Evolutionary conservation across 2,113 vertebrate genomes (phyloP).

Genomic region (Smithornis capensis): DNA sequence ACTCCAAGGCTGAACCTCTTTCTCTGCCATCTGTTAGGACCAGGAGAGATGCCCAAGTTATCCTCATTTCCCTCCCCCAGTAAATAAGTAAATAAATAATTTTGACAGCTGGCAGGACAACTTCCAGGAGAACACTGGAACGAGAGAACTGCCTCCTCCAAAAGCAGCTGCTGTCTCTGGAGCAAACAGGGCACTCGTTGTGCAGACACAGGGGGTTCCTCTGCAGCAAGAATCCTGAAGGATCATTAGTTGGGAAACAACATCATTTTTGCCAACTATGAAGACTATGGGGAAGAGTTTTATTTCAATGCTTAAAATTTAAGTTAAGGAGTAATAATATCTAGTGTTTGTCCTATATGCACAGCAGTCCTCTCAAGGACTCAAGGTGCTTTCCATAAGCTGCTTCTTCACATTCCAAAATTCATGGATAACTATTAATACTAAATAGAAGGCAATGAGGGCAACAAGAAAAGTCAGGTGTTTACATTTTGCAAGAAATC

Average conservation of each 20-base stretch:
- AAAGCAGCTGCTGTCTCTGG: neutral
- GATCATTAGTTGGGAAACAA: neutral
- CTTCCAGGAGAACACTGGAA: neutral
- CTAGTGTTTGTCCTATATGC: neutral
- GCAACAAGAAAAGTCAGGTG: neutral
- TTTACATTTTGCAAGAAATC: neutral
- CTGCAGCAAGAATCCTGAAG: neutral
- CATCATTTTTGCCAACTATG: neutral
- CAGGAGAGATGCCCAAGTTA: neutral
- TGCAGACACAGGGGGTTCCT: neutral
- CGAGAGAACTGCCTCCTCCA: neutral
- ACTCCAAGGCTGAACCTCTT: neutral
- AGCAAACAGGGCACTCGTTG: neutral
- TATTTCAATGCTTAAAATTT: neutral
- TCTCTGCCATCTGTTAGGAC: neutral
- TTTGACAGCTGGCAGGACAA: neutral
- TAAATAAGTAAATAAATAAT: neutral
- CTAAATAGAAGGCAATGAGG: neutral
- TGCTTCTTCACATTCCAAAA: neutral
- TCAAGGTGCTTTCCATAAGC: neutral
- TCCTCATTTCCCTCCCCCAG: neutral
- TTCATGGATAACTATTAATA: neutral
- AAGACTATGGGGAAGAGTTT: neutral
- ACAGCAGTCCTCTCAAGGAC: neutral
- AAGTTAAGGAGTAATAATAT: neutral